Evolutionary conservation across 2,888 invertebrate genomes (phyloP).

Genomic region (Clostera curtula): DNA sequence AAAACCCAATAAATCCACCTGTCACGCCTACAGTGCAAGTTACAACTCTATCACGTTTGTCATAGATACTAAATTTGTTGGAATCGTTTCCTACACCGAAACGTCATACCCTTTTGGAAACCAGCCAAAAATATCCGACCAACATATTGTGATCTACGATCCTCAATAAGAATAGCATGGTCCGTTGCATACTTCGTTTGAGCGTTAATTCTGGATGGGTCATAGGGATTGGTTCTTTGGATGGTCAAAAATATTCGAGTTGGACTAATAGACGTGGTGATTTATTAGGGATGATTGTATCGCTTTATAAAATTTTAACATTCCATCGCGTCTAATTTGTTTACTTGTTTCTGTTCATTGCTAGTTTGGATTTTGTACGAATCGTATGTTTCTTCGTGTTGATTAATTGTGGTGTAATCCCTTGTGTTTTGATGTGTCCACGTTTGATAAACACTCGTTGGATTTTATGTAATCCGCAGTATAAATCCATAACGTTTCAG

Average conservation of each 20-base stretch:
- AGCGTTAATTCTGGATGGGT: slow-evolving; percentile 4
- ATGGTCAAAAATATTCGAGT: slow-evolving; percentile 18
- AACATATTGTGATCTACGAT: slow-evolving; percentile 17
- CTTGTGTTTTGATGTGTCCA: slow-evolving; percentile 9
- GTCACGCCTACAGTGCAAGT: slow-evolving; percentile 22
- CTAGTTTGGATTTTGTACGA: neutral
- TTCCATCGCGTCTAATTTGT: slow-evolving; percentile 15
- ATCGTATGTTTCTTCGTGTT: slow-evolving; percentile 2
- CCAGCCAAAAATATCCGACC: slow-evolving; percentile 29
- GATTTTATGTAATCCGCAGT: too few relatives aligned
- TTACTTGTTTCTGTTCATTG: slow-evolving; percentile 5
- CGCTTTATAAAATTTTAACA: slow-evolving; percentile 24
- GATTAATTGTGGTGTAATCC: slow-evolving; percentile 13
- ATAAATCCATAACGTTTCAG: too few relatives aligned
- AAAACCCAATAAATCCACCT: slow-evolving; percentile 34
- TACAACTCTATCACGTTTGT: slow-evolving; percentile 28
- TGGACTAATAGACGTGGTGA: slow-evolving; percentile 20
- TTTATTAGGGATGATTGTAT: slow-evolving; percentile 19
- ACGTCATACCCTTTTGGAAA: slow-evolving; percentile 26
- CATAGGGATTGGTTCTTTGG: slow-evolving; percentile 8
- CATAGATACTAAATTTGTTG: slow-evolving; percentile 24
- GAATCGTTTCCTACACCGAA: slow-evolving; percentile 20
- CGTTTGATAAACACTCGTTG: too few relatives aligned
- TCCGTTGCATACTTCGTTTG: slow-evolving; percentile 7
- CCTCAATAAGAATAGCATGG: slow-evolving; percentile 14